Evolutionary conservation across 2,888 invertebrate species (phyloP).

Genomic region (Lasioglossum morio): DNA sequence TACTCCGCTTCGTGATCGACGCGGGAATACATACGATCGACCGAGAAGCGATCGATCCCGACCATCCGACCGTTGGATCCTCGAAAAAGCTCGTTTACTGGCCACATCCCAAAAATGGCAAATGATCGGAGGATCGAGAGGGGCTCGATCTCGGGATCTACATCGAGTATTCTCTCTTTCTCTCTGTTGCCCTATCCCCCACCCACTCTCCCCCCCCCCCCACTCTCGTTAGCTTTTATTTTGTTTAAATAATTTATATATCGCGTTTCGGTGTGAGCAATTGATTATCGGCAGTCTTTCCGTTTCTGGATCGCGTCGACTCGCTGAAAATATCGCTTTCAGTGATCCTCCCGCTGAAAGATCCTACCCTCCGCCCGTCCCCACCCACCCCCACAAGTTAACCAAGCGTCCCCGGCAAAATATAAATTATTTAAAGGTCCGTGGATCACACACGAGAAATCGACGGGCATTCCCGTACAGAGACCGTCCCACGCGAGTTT

Average conservation of each 20-base stretch:
- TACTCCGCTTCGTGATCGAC: background rate
- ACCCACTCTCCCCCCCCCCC: background rate
- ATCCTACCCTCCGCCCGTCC: background rate
- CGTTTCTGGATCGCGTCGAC: constrained; percentile 44
- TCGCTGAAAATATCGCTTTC: constrained; percentile 9
- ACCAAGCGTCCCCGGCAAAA: constrained; percentile 47
- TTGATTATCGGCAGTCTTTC: constrained; percentile 62
- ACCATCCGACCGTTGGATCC: constrained; percentile 1
- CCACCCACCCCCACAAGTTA: background rate
- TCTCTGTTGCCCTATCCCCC: background rate
- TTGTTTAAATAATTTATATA: constrained; percentile 62
- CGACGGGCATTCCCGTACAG: background rate
- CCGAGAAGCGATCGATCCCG: constrained; percentile 9
- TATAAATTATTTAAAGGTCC: constrained; percentile 59
- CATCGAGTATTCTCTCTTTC: background rate
- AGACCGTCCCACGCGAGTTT: background rate
- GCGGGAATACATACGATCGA: constrained; percentile 1
- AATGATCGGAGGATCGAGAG: constrained; percentile 7
- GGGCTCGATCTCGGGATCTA: constrained; percentile 9
- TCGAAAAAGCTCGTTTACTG: constrained; percentile 11
- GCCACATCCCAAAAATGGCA: background rate
- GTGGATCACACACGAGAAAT: constrained; percentile 47
- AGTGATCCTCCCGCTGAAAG: background rate
- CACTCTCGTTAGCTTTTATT: constrained; percentile 38
- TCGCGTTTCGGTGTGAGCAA: constrained; percentile 60